Percentiles rank a stretch among this genome's conserved stretches.
phyloP scores from a whole-genome alignment of 92 coral and sea anemone species.

The Ricordea florida region DNA sequence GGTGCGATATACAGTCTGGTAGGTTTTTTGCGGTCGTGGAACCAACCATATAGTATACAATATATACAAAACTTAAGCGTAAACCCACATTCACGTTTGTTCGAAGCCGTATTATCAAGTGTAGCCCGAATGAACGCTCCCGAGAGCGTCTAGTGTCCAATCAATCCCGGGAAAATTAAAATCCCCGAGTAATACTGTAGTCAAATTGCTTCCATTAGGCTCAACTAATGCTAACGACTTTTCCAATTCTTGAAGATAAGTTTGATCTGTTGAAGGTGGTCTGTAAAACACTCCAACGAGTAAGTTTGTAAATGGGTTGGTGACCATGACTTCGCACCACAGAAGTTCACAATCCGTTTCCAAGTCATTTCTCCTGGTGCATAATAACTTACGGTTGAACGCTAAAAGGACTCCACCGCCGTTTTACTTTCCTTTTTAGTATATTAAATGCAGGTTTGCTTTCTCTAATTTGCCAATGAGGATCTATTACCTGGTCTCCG shows the following conservation, averaged over 20 bases:
- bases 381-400: background rate
- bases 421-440: no score
- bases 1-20: no score
- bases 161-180: slow-evolving; percentile 21
- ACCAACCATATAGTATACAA: no score
- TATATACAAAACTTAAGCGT: no score
- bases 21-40: no score
- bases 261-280: slow-evolving; percentile 38
- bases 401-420: slow-evolving; percentile 41
- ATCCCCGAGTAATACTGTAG: slow-evolving; percentile 16
- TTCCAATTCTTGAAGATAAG: slow-evolving; percentile 31
- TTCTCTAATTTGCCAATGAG: no score
- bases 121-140: no score
- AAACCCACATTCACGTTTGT: no score
- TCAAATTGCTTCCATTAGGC: slow-evolving; percentile 21
- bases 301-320: slow-evolving; percentile 20
- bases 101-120: no score
- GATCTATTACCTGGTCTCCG: no score
- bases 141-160: no score
- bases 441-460: no score
- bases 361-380: slow-evolving; percentile 6
- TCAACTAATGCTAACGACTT: slow-evolving; percentile 30
- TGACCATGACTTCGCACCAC: slow-evolving; percentile 42
- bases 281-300: slow-evolving; percentile 56
- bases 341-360: slow-evolving; percentile 54